Evolutionary conservation across 2,113 vertebrate species (phyloP), one percentile per base, ranked within the genome.

Genomic region (Sinocyclocheilus rhinocerous): DNA sequence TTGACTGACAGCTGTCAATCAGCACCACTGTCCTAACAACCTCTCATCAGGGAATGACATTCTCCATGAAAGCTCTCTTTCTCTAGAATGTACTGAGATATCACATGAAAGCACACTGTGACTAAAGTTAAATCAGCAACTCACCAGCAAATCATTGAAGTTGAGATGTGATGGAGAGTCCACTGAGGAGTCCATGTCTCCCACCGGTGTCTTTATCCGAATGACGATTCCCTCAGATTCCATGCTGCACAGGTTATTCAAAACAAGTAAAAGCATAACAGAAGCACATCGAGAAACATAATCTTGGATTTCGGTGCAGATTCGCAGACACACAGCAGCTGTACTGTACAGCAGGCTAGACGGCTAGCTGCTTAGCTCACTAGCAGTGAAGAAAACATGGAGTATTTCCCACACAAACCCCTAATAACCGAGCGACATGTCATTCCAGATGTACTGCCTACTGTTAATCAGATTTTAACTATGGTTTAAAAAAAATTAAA

Each of bases 61-160:
- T 2, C 20, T 65, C 13, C 42, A 20, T 15, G 1, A n/a, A 45
- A 80, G 24, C 12, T 57, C 76, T n/a, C 18, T 9, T 9, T 36
- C 18, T 57, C 18, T 57, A 57, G 7, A 81, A 65, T 39, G 6
- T 4, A 39, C 29, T 0, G 4, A 39, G 20, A 79, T 8, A 18
- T 12, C 16, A n/a, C 22, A 29, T 10, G 7, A 18, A 42, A 82
- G 12, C 4, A 6, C 5, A 26, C 7, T 20, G 42, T 67, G 24
- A 29, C 24, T 13, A 29, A 29, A 65, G 6, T 26, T 6, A 50
- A 69, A 82, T 1, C 26, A 73, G 33, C 16, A 5, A 29, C 65
- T 97, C 93, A 98, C 98, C 96, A 99, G 94, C 89, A 99, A 94
- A 63, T 99, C 98, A 92, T 96, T 97, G 93, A 99, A 99, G 93